These are phyloP conservation scores for Anguilla marmorata DNA, from an alignment of 2,797 vertebrate genomes.

Conservation along the genomic window DNA sequence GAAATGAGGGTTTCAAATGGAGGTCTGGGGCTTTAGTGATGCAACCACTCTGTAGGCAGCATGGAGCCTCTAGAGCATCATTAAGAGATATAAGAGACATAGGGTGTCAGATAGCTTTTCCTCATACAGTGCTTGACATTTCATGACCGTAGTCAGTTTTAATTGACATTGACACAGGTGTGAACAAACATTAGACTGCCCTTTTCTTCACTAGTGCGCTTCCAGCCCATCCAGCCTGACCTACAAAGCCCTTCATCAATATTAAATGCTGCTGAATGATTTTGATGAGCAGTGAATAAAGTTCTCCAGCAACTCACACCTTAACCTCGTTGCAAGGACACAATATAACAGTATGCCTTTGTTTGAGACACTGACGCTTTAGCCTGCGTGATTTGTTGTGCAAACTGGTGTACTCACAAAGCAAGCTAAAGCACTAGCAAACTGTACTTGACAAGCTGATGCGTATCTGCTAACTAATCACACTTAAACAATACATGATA, in stretches of 20 bases:
- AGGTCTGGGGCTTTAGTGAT: not conserved
- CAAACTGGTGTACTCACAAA: not conserved
- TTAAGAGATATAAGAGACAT: conserved; percentile 58
- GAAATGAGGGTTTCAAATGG: not conserved
- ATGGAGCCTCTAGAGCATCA: conserved; percentile 44
- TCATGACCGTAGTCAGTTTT: not conserved
- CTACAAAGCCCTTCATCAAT: conserved; percentile 64
- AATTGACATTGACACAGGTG: conserved; percentile 1
- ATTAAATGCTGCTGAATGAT: conserved; percentile 54
- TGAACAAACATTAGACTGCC: not conserved
- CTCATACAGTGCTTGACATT: conserved; percentile 12
- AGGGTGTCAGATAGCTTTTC: conserved; percentile 38
- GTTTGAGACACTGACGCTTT: not conserved
- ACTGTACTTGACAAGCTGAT: too few relatives aligned
- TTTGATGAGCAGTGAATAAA: conserved; percentile 23
- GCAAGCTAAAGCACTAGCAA: too few relatives aligned
- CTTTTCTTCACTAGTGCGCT: not conserved
- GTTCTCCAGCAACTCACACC: not conserved
- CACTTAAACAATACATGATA: not conserved
- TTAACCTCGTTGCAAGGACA: not conserved
- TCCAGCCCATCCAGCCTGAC: conserved; percentile 44
- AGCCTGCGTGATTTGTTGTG: not conserved
- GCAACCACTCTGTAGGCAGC: conserved; percentile 25
- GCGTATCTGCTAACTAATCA: not conserved
- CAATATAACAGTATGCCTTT: not conserved